Evolutionary conservation across 2,797 vertebrate species (phyloP).

Genomic region (Sebastolobus altivelis): DNA sequence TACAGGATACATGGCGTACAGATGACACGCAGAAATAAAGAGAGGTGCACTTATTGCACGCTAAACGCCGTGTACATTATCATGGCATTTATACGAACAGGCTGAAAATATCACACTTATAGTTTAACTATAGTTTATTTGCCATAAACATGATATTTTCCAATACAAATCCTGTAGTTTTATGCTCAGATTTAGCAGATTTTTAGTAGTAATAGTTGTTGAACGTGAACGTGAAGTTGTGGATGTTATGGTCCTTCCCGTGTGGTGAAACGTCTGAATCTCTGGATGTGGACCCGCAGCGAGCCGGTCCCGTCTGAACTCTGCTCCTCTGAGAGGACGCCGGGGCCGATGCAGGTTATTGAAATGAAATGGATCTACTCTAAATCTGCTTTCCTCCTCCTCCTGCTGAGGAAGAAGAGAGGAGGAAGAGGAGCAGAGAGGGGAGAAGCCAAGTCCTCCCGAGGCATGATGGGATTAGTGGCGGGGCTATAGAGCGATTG

Average conservation of each 20-base stretch:
- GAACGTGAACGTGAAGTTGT: background rate
- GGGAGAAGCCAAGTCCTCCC: conserved; percentile 58
- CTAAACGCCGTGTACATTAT: too few relatives aligned
- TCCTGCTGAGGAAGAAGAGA: conserved; percentile 43
- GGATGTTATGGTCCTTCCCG: background rate
- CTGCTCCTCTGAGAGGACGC: background rate
- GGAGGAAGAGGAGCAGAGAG: conserved; percentile 44
- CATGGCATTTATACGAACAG: too few relatives aligned
- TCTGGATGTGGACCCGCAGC: too few relatives aligned
- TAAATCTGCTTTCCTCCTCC: conserved; percentile 59
- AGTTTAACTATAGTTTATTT: too few relatives aligned
- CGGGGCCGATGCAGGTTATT: conserved; percentile 59
- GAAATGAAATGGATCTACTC: conserved; percentile 75
- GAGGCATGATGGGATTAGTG: conserved; percentile 82
- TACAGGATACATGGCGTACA: too few relatives aligned
- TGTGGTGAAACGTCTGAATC: too few relatives aligned
- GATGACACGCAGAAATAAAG: too few relatives aligned
- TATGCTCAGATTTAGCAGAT: background rate
- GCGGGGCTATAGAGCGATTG: conserved; percentile 69
- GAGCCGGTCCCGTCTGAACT: background rate
- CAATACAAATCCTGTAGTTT: background rate
- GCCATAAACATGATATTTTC: too few relatives aligned
- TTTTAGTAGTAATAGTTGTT: background rate
- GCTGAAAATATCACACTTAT: too few relatives aligned
- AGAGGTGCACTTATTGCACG: too few relatives aligned